Percentiles rank a stretch among this genome's conserved stretches.
phyloP scores from a whole-genome alignment of 2,113 vertebrate species.

The Thalassoma bifasciatum region DNA sequence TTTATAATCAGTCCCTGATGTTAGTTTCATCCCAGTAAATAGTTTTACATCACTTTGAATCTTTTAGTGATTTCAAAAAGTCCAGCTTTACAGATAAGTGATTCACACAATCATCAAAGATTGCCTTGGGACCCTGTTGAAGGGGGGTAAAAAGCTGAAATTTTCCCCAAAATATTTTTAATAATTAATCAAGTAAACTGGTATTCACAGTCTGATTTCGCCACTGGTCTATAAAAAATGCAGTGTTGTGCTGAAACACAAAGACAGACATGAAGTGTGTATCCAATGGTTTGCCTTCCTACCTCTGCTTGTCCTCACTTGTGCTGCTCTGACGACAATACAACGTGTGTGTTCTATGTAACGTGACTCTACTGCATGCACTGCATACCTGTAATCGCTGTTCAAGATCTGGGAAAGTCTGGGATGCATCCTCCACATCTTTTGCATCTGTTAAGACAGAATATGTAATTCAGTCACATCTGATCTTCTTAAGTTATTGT shows the following conservation, averaged over 20 bases:
- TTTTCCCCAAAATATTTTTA: no score
- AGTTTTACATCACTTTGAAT: not conserved
- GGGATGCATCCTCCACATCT: conserved; percentile 67
- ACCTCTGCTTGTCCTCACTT: not conserved
- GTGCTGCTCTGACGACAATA: not conserved
- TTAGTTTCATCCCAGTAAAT: not conserved
- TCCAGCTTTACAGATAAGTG: no score
- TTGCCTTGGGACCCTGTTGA: no score
- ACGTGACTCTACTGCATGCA: not conserved
- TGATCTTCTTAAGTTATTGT: not conserved
- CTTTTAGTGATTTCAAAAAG: not conserved
- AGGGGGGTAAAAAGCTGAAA: no score
- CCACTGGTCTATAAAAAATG: not conserved
- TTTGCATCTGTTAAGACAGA: conserved; percentile 66
- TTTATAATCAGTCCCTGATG: not conserved
- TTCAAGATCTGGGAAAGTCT: conserved; percentile 75
- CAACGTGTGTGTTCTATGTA: not conserved
- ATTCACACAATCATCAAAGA: no score
- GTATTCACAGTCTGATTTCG: not conserved
- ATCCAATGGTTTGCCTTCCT: not conserved
- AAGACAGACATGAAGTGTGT: not conserved
- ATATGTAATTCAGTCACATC: not conserved
- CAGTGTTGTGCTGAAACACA: not conserved
- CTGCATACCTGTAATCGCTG: conserved; percentile 73
- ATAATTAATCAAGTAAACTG: no score